phyloP scores from a whole-genome alignment of 2,888 invertebrate genomes.

The Idaea straminata region DNA sequence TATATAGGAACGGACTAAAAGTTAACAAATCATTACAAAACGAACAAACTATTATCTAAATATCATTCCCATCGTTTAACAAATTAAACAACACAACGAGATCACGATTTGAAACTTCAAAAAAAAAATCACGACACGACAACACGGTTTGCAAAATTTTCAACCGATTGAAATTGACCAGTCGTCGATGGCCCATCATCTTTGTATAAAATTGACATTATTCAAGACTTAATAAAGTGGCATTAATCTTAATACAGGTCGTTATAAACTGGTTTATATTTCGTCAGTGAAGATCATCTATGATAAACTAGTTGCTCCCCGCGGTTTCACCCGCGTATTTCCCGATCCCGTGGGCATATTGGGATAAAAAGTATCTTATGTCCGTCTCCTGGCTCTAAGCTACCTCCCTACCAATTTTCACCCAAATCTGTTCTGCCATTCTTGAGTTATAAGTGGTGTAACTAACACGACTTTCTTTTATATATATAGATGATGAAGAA shows the following conservation, averaged over 20 bases:
- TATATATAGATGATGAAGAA: no score
- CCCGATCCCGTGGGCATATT: no score
- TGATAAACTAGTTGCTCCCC: no score
- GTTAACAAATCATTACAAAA: conserved; percentile 27
- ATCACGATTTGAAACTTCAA: conserved; percentile 43
- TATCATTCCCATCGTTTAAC: conserved; percentile 39
- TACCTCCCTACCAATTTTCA: no score
- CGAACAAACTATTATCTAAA: conserved; percentile 20
- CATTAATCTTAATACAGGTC: conserved; percentile 17
- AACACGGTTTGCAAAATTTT: conserved; percentile 20
- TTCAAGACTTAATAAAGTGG: conserved; percentile 1
- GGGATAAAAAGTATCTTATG: no score
- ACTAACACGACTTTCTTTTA: no score
- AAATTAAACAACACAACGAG: conserved; percentile 28
- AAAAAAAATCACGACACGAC: conserved; percentile 48
- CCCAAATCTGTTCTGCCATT: no score
- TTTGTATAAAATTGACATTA: neutral
- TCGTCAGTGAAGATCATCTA: conserved; percentile 31
- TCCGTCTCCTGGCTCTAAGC: no score
- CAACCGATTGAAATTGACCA: neutral
- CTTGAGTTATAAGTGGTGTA: no score
- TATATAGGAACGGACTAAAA: neutral
- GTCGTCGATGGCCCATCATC: neutral
- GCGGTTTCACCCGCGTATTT: no score
- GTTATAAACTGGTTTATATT: conserved; percentile 20